These are phyloP conservation scores for Morpho helenor DNA, from an alignment of 2,888 invertebrate species.

Conservation along the genomic window DNA sequence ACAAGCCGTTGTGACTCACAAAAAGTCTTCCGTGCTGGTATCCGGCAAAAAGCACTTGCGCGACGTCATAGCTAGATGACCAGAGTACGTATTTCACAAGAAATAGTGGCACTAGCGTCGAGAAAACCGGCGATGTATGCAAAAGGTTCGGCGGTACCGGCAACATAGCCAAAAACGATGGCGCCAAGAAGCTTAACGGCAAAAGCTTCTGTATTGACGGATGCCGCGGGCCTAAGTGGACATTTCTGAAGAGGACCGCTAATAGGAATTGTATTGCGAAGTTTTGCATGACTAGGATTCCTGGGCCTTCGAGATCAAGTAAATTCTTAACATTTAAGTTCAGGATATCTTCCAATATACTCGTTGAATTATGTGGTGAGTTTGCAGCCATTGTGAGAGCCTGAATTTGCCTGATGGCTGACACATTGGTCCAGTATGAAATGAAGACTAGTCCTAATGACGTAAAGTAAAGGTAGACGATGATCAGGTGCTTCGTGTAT, in stretches of 20 bases:
- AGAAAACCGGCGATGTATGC: constrained; percentile 85
- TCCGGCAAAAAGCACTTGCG: constrained; percentile 84
- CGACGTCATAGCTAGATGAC: constrained; percentile 84
- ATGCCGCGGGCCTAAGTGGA: constrained; percentile 84
- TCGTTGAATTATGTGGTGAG: constrained; percentile 68
- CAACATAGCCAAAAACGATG: constrained; percentile 83
- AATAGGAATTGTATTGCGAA: constrained; percentile 85
- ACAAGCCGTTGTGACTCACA: constrained; percentile 90
- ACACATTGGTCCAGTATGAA: constrained; percentile 91
- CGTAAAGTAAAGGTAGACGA: constrained; percentile 92
- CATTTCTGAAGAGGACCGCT: constrained; percentile 83
- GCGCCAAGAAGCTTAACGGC: constrained; percentile 84
- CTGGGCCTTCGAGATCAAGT: constrained; percentile 82
- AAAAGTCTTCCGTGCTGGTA: constrained; percentile 87
- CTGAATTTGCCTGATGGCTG: constrained; percentile 83
- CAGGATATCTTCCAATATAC: constrained; percentile 85
- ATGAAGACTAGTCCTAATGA: constrained; percentile 90
- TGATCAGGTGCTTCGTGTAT: constrained; percentile 90
- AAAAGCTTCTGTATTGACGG: constrained; percentile 81
- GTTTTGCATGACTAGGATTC: constrained; percentile 83
- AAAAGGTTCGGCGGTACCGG: constrained; percentile 82
- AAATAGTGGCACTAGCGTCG: constrained; percentile 84
- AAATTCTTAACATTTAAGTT: constrained; percentile 83
- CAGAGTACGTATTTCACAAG: constrained; percentile 87
- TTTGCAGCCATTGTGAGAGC: constrained; percentile 64